phyloP scores from a whole-genome alignment of 2,888 invertebrate genomes.

The Anoncus sp. region DNA sequence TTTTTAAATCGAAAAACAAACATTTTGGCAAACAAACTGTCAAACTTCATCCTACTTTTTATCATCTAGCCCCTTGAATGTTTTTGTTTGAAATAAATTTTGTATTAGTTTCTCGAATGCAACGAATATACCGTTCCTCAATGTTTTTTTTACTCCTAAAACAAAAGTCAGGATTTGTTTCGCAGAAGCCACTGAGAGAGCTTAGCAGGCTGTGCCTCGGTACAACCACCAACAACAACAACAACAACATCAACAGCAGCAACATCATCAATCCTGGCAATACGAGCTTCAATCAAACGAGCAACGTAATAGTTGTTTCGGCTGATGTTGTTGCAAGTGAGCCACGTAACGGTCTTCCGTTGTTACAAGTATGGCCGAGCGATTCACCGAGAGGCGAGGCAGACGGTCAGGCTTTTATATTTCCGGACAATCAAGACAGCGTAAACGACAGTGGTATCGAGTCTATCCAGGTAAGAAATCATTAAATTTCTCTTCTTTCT shows the following conservation, averaged over 20 bases:
- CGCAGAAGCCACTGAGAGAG: slow-evolving; percentile 83
- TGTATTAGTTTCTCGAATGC: no score
- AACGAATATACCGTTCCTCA: background rate
- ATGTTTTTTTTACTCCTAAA: background rate
- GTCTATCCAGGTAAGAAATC: slow-evolving; percentile 87
- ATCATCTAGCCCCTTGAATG: no score
- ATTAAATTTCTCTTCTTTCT: no score
- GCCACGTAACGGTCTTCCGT: slow-evolving; percentile 79
- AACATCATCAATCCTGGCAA: slow-evolving; percentile 72
- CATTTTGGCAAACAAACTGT: no score
- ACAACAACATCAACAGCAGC: slow-evolving; percentile 71
- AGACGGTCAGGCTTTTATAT: slow-evolving; percentile 88
- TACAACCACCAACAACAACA: slow-evolving; percentile 73
- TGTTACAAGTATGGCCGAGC: slow-evolving; percentile 89
- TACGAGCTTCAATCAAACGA: slow-evolving; percentile 38
- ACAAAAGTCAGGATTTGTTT: background rate
- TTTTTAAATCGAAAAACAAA: no score
- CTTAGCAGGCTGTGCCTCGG: slow-evolving; percentile 81
- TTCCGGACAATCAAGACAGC: slow-evolving; percentile 84
- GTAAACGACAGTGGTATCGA: slow-evolving; percentile 89
- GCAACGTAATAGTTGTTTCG: slow-evolving; percentile 64
- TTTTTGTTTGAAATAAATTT: no score
- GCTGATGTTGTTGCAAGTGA: slow-evolving; percentile 71
- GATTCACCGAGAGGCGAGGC: slow-evolving; percentile 89
- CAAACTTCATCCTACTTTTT: no score